Conservation (phyloP, 2,113 vertebrate species). For the Catharus minimus region DNA sequence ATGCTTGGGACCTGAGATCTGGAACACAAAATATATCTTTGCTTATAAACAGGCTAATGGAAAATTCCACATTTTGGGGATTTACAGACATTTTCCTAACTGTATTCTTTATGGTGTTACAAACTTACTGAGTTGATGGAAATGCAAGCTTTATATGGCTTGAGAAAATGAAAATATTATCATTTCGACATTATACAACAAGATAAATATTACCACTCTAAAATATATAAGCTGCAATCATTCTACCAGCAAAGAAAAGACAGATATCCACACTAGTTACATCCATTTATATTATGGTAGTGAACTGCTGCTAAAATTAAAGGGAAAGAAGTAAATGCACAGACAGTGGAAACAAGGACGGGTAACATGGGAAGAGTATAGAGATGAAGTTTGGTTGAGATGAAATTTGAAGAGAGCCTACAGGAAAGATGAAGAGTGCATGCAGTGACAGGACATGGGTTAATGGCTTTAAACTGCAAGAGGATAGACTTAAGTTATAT, state of each 20-base stretch:
- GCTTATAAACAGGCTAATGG: background rate
- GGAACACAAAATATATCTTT: background rate
- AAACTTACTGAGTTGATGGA: background rate
- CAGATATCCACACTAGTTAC: background rate
- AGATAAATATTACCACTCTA: background rate
- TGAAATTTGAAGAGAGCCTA: background rate
- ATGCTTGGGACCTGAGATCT: background rate
- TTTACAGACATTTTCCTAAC: background rate
- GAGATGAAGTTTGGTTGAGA: background rate
- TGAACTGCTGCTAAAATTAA: background rate
- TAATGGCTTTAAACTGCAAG: background rate
- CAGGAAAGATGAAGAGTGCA: background rate
- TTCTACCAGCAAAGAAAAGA: background rate
- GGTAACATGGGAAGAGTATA: background rate
- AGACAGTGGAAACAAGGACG: background rate
- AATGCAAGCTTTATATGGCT: fast-evolving
- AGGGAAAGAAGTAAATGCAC: background rate
- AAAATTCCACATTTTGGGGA: background rate
- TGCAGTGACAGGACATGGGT: background rate
- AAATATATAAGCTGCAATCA: background rate
- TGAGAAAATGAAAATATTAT: background rate
- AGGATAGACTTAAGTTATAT: background rate
- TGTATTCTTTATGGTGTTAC: background rate
- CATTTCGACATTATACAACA: background rate
- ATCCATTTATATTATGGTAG: background rate